Evolutionary conservation across 1,140 invertebrate genomes (phyloP).

Genomic region (Drosophila prosaltans): DNA sequence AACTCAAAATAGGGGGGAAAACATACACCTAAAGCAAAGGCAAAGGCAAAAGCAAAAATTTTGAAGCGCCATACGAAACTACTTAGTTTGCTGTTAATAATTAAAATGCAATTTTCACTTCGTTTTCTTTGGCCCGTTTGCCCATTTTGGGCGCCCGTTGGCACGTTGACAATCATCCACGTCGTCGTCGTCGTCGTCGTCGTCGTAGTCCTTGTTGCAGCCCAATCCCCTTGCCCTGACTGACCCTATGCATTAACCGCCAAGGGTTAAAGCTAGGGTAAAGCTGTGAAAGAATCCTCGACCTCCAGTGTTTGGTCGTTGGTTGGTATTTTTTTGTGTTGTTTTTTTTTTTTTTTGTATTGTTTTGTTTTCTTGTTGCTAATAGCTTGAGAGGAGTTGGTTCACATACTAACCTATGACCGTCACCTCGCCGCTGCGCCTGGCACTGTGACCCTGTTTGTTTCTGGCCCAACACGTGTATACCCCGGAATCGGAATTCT

Average conservation of each 20-base stretch:
- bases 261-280: neutral
- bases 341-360: constrained; percentile 4
- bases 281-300: constrained; percentile 65
- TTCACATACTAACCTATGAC: constrained; percentile 87
- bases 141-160: constrained; percentile 23
- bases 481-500: constrained; percentile 88
- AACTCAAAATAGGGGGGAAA: neutral
- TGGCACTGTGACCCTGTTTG: constrained; percentile 89
- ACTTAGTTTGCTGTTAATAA: constrained; percentile 80
- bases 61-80: constrained; percentile 68
- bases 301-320: constrained; percentile 28
- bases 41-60: constrained; percentile 39
- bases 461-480: constrained; percentile 91
- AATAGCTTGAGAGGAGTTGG: no score
- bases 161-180: constrained; percentile 1
- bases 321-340: neutral
- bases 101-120: constrained; percentile 81
- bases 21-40: constrained; percentile 1
- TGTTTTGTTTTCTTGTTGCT: no score
- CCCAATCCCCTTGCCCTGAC: constrained; percentile 6
- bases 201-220: neutral
- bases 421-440: constrained; percentile 88
- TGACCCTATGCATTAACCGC: no score
- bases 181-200: no score
- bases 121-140: constrained; percentile 38